phyloP scores from a whole-genome alignment of 2,113 vertebrate genomes.

The Dicentrarchus labrax region DNA sequence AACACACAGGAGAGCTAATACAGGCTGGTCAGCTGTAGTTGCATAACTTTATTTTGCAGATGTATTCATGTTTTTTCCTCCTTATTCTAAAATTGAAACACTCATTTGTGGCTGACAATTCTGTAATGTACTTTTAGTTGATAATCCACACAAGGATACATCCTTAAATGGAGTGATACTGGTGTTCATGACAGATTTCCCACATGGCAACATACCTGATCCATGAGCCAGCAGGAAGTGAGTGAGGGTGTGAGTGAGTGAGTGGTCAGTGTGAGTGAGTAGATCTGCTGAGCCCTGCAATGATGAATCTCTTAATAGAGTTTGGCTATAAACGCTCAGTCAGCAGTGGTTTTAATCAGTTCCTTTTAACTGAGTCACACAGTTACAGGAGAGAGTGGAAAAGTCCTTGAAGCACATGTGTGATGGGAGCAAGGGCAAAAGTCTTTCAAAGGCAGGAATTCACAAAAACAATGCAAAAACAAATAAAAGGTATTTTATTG shows the following conservation, averaged over 20 bases:
- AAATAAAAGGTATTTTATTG: neutral
- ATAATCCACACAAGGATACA: neutral
- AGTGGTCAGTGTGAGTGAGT: constrained; percentile 26
- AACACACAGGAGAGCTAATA: neutral
- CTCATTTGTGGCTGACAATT: neutral
- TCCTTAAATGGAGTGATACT: constrained; percentile 13
- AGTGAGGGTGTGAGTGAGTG: constrained; percentile 19
- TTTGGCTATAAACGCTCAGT: constrained; percentile 60
- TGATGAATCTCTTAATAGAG: constrained; percentile 67
- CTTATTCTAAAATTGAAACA: neutral
- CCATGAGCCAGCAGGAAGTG: constrained; percentile 55
- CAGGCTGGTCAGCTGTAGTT: constrained; percentile 13
- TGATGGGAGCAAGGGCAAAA: constrained; percentile 35
- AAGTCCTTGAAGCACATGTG: constrained; percentile 49
- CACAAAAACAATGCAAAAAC: too few relatives aligned
- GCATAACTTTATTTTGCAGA: constrained; percentile 50
- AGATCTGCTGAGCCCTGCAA: constrained; percentile 51
- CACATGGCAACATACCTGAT: constrained; percentile 41
- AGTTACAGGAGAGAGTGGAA: neutral
- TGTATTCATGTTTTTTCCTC: neutral
- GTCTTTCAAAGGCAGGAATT: neutral
- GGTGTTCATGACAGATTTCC: constrained; percentile 1
- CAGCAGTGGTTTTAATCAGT: constrained; percentile 72
- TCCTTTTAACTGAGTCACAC: constrained; percentile 56
- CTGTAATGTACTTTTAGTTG: neutral